These are phyloP conservation scores for Neomicropteryx cornuta DNA, from an alignment of 1,140 invertebrate genomes.

Conservation along the genomic window DNA sequence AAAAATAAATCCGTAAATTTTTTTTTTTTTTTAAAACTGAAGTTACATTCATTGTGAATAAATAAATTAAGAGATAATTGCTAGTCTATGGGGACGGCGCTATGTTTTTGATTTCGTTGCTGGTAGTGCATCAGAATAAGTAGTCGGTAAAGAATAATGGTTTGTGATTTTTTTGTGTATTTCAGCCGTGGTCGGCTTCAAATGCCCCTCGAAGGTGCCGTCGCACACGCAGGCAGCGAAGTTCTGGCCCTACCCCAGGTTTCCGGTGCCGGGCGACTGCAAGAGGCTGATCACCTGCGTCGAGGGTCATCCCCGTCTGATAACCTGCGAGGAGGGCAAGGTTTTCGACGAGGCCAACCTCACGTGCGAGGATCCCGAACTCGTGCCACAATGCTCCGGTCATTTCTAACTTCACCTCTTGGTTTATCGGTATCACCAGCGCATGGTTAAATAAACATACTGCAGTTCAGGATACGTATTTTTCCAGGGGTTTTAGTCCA, in stretches of 20 bases:
- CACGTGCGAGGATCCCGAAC: conserved; percentile 71
- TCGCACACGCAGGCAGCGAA: conserved; percentile 65
- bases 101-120: too few species aligned
- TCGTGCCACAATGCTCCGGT: conserved; percentile 52
- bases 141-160: too few species aligned
- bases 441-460: too few species aligned
- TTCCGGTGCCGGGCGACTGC: conserved; percentile 72
- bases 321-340: conserved; percentile 76
- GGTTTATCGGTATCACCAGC: too few species aligned
- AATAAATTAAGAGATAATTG: background rate
- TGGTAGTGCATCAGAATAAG: too few species aligned
- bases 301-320: conserved; percentile 71
- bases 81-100: background rate
- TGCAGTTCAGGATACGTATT: too few species aligned
- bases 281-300: conserved; percentile 80
- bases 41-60: background rate
- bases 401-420: too few species aligned
- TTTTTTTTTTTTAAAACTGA: conserved; percentile 2
- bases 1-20: too few species aligned
- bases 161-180: too few species aligned
- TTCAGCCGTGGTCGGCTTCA: conserved; percentile 68
- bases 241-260: conserved; percentile 86
- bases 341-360: conserved; percentile 73
- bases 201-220: conserved; percentile 71
- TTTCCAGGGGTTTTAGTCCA: too few species aligned